These are phyloP conservation scores for Albula goreensis DNA, from an alignment of 2,113 vertebrate genomes.

Conservation along the genomic window DNA sequence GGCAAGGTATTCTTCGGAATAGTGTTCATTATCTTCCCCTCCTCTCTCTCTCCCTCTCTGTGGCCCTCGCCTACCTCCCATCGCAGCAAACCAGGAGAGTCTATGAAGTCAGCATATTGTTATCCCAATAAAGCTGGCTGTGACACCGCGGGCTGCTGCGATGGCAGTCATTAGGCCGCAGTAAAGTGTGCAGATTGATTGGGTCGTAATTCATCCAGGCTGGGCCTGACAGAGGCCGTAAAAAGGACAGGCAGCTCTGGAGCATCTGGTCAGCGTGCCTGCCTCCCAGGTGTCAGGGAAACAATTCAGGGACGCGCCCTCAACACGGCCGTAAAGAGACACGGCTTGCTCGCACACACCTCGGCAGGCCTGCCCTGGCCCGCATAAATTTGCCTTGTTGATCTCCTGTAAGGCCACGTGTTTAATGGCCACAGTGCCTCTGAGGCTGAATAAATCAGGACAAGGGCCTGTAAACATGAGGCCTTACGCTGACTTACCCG, in stretches of 20 bases:
- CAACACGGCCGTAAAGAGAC: constrained; percentile 20
- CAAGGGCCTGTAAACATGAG: not conserved
- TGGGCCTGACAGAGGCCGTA: not conserved
- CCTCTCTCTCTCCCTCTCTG: constrained; percentile 19
- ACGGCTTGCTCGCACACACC: not conserved
- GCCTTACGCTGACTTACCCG: no score
- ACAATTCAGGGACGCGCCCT: constrained; percentile 19
- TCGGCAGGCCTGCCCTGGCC: not conserved
- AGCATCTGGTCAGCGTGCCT: constrained; percentile 22
- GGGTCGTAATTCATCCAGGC: constrained; percentile 26
- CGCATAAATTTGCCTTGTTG: constrained; percentile 23
- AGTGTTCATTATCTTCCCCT: not conserved
- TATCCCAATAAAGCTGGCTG: constrained; percentile 14
- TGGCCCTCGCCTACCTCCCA: not conserved
- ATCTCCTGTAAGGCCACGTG: constrained; percentile 21
- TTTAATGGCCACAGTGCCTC: constrained; percentile 8
- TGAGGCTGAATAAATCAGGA: not conserved
- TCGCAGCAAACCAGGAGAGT: constrained; percentile 7
- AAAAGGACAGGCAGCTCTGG: constrained; percentile 9
- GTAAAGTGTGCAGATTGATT: constrained; percentile 34
- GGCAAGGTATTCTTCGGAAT: not conserved
- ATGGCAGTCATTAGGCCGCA: constrained; percentile 24
- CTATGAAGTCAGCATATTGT: constrained; percentile 26
- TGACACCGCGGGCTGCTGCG: not conserved
- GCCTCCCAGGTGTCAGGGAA: constrained; percentile 32